Base-by-base conservation (phyloP, 64 coral and sea anemone genomes). In the Cladopsammia gracilis region DNA sequence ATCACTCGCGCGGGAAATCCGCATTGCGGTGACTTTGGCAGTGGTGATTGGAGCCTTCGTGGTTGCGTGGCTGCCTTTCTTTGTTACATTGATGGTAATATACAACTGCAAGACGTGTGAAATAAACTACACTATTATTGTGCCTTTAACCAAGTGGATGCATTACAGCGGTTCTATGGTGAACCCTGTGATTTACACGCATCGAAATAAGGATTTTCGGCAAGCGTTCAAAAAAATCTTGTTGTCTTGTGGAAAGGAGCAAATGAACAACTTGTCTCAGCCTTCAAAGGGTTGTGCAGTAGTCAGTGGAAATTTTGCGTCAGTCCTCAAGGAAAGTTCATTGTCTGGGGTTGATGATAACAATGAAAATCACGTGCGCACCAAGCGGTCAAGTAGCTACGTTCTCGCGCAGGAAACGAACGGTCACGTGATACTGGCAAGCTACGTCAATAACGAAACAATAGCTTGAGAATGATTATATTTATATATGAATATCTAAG, bases 141-240 rank as follows among this genome's bases (percentile, higher is more conserved):
- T 94, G 14, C 88, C 92, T 5, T 71, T 94, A 16, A 89, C 94
- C 3, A 98, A 98, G 73, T 98, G 96, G 96, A 98, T 98, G 96
- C 96, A 98, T 42, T 98, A 98, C 58, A 98, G 96, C 48, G 96
- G 96, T 3, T 98, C 96, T 42, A 88, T 94, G 92, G 96, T 98
- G 0, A 98, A 98, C 20, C 96, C 96, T 0, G 49, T 98, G 34
- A 98, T 98, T 48, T 98, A 98, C 75, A 98, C 96, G 4, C 90
- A 98, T 60, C 67, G 96, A n/a, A 98, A 98, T 68, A 66, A 26
- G 45, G 96, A 98, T 8, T 98, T 98, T 14, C 70, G 79, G 25
- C 79, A 67, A 5, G 75, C 96, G 4, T 98, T 98, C 50, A 14
- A 73, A 0, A 94, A 94, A 48, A 94, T 98, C 42, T 67, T 98